phyloP scores from a whole-genome alignment of 2,797 vertebrate species.

The Cynopterus sphinx region DNA sequence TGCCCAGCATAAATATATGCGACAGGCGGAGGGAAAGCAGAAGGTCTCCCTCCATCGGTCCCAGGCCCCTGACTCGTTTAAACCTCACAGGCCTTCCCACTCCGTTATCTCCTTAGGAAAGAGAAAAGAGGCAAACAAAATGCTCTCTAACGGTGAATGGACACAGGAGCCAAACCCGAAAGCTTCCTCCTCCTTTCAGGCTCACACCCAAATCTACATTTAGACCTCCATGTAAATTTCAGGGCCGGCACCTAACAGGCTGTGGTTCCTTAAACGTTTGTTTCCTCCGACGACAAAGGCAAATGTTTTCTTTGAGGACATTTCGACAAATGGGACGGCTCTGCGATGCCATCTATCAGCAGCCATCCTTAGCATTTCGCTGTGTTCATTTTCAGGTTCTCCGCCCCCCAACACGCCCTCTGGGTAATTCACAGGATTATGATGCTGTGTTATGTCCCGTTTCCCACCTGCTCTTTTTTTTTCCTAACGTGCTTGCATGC shows the following conservation, averaged over 20 bases:
- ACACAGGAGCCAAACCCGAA: not conserved
- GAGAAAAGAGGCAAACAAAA: not conserved
- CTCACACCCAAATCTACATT: not conserved
- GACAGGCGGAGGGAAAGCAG: not conserved
- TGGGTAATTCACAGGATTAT: slow-evolving; percentile 5
- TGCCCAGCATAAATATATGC: not conserved
- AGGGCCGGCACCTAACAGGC: not conserved
- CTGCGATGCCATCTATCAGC: not conserved
- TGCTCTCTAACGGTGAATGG: not conserved
- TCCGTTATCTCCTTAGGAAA: not conserved
- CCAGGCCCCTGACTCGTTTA: not conserved
- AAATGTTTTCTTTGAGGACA: not conserved
- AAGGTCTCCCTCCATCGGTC: not conserved
- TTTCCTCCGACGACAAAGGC: not conserved
- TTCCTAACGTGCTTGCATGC: not conserved
- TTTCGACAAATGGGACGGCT: not conserved
- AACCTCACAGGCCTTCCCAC: not conserved
- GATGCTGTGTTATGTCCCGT: not conserved
- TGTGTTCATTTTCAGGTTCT: not conserved
- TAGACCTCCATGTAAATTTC: not conserved
- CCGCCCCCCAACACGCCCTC: not conserved
- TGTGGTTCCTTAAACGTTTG: not conserved
- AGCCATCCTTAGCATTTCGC: not conserved
- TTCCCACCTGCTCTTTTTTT: slow-evolving; percentile 14
- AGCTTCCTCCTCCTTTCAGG: not conserved